A percentile compares a stretch with the other conserved stretches of the same genome.
Conservation (phyloP, 1,140 invertebrate species). For the Manduca sexta region DNA sequence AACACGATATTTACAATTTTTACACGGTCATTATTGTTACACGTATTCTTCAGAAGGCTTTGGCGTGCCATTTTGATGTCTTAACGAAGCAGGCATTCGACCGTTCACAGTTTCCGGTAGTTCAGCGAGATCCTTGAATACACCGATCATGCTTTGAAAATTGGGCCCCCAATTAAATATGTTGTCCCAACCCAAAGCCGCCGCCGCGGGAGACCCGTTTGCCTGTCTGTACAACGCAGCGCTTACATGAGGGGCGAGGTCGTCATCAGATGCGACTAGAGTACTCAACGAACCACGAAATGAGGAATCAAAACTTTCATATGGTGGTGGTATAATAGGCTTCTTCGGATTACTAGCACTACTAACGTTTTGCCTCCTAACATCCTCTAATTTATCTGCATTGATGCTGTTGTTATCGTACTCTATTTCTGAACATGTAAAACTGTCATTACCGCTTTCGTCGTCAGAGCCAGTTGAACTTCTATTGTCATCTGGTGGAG, state of each 20-base stretch:
- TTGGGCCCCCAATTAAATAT: slow-evolving; percentile 96
- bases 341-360: slow-evolving; percentile 76
- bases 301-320: slow-evolving; percentile 94
- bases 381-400: slow-evolving; percentile 83
- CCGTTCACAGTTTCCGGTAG: slow-evolving; percentile 86
- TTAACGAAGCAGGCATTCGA: slow-evolving; percentile 76
- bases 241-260: slow-evolving; percentile 83
- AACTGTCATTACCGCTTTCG: slow-evolving; percentile 96
- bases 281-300: slow-evolving; percentile 95
- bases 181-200: slow-evolving; percentile 91
- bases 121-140: slow-evolving; percentile 97
- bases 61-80: slow-evolving; percentile 79
- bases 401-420: slow-evolving; percentile 92
- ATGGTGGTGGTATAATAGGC: slow-evolving; percentile 81
- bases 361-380: slow-evolving; percentile 76
- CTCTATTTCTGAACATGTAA: slow-evolving; percentile 98
- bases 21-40: slow-evolving; percentile 44
- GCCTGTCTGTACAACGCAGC: slow-evolving; percentile 82
- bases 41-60: slow-evolving; percentile 89
- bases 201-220: slow-evolving; percentile 82
- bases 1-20: slow-evolving; percentile 45
- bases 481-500: slow-evolving; percentile 81
- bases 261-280: slow-evolving; percentile 93
- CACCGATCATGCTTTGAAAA: slow-evolving; percentile 94
- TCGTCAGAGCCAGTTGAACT: slow-evolving; percentile 90